Evolutionary conservation across 2,888 invertebrate genomes (phyloP), one percentile per base, ranked within the genome.

Genomic region (Isotomurus palustris): DNA sequence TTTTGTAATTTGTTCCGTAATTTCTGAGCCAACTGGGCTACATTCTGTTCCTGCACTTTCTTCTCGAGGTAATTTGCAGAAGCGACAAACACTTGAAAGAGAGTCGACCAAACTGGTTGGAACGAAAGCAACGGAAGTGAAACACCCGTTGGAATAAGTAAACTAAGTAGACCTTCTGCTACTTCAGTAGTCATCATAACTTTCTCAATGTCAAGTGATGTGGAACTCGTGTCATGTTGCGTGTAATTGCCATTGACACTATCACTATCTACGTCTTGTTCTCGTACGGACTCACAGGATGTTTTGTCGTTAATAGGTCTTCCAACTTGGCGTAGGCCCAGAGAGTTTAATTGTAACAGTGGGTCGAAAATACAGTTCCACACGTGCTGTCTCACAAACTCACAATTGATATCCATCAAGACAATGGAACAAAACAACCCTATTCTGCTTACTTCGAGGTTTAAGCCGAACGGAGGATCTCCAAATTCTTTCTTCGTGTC

Each of bases 1-100:
- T 61, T 56, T 32, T 45, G 45, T 49, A 64, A 55, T 56, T 61
- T 58, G 47, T 56, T 40, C 36, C 47, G 45, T 48, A 61, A 41
- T 48, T 51, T 48, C 41, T 56, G 54, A 3, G 54, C 40, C 19
- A 43, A 44, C 40, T 40, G 41, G 32, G 60, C 54, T 17, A 60
- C 45, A 29, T 48, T 48, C 47, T 62, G 60, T 45, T 66, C 66
- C 27, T 66, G 66, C 12, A 65, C 54, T 36, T 45, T 49, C 40
- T 53, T 65, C 29, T 51, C 53, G 17, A 62, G 49, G 53, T 64
- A 66, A 19, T 44, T 54, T 48, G 62, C 55, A 53, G 62, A 64
- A 17, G 58, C 43, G 40, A 59, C 56, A 48, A 62, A 59, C 40
- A 64, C 47, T 50, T 62, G 56, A 21, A 67, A 43, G 2, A 60